Percentiles rank a stretch among this genome's conserved stretches.
Conservation (phyloP, 2,888 invertebrate species). For the Elmis aenea region DNA sequence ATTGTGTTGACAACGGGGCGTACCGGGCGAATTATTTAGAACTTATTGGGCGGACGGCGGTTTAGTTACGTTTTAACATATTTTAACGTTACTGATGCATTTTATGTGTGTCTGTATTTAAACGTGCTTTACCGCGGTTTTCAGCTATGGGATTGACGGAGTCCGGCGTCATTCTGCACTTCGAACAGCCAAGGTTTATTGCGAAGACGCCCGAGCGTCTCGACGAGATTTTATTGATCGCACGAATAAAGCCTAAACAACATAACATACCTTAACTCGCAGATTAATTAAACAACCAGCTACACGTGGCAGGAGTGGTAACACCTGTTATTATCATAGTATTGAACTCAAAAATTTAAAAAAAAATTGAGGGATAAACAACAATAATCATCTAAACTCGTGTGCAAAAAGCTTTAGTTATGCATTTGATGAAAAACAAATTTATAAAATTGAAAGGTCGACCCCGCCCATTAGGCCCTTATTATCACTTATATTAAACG, state of each 20-base stretch:
- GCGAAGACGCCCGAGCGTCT: conserved; percentile 23
- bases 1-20: too few relatives aligned
- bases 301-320: background rate
- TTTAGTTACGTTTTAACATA: too few relatives aligned
- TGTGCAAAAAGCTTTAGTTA: too few relatives aligned
- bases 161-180: conserved; percentile 15
- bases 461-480: too few relatives aligned
- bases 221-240: conserved; percentile 23
- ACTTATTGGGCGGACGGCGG: too few relatives aligned
- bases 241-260: conserved; percentile 14
- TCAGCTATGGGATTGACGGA: conserved; percentile 10
- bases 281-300: conserved; percentile 6
- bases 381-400: too few relatives aligned
- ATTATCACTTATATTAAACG: too few relatives aligned
- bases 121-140: conserved; percentile 3
- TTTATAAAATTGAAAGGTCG: too few relatives aligned
- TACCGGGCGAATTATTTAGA: too few relatives aligned
- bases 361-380: too few relatives aligned
- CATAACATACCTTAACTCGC: conserved; percentile 15
- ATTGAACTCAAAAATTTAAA: background rate
- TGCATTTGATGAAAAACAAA: too few relatives aligned
- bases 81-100: too few relatives aligned
- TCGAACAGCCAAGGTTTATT: conserved; percentile 11
- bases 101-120: conserved; percentile 5
- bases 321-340: background rate